Evolutionary conservation across 2,888 invertebrate genomes (phyloP), one percentile per base, ranked within the genome.

Genomic region (Scaptomyza polygonia): DNA sequence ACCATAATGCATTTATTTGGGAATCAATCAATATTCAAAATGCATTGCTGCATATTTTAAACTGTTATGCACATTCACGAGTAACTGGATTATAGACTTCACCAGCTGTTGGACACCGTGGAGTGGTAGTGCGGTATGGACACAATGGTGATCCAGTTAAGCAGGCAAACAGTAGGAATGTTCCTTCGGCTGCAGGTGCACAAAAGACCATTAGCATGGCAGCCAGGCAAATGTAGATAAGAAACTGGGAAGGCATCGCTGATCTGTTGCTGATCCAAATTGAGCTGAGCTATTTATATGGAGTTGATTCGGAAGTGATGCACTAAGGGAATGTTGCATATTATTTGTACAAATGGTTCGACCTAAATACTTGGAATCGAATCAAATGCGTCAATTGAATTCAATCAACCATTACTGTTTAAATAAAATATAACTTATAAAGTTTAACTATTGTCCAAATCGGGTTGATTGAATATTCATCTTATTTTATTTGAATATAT

Each of bases 231-330:
- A 62, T 29, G 8, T 34, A 62, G 36, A 63, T 30, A 1, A 63
- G 5, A 5, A 52, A 44, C 30, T 63, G 63, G 16, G 64, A 11
- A 29, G 51, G 6, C 63, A 63, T 63, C 12, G 25, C 4, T 5
- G n/a, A 32, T 9, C 42, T 34, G 34, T 9, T 21, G 63, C 11
- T n/a, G 27, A 6, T 43, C 42, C n/a, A 1, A 43, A 62, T 21
- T 62, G 29, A n/a, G 5, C n/a, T 29, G 27, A 1, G n/a, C 5
- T 62, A 62, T 63, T 62, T 62, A 62, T 62, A 51, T 21, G 21
- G 1, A 14, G 21, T 34, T 34, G 3, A 32, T 0, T 1, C 14
- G 12, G 8, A 29, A 29, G 29, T 29, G 9, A 7, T 34, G 39
- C 5, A 12, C 18, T 1, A 5, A 5, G 25, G 25, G 25, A 25